phyloP scores from a whole-genome alignment of 2,113 vertebrate species.

The Syngnathoides biaculeatus region DNA sequence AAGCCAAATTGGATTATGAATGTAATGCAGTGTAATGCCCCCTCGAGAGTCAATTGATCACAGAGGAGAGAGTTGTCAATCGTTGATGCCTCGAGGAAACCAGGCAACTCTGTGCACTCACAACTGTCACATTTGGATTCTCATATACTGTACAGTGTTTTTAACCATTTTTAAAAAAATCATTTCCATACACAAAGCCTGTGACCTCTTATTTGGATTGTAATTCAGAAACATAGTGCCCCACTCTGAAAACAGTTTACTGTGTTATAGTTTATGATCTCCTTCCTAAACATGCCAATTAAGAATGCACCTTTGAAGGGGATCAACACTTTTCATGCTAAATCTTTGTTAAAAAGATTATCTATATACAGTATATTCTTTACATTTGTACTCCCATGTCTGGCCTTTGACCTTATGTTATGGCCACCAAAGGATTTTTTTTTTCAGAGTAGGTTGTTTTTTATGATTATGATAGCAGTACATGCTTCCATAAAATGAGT shows the following conservation, averaged over 20 bases:
- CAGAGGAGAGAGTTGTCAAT: slow-evolving; percentile 66
- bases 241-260: slow-evolving; percentile 26
- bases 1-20: slow-evolving; percentile 77
- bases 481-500: slow-evolving; percentile 45
- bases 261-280: slow-evolving; percentile 16
- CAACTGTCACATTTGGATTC: slow-evolving; percentile 27
- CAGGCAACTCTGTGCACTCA: slow-evolving; percentile 46
- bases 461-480: slow-evolving; percentile 42
- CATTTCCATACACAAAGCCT: not conserved
- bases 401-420: slow-evolving; percentile 48
- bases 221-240: not conserved
- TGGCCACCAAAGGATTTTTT: slow-evolving; percentile 46
- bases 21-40: slow-evolving; percentile 72
- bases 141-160: not conserved
- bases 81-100: slow-evolving; percentile 56
- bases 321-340: slow-evolving; percentile 30
- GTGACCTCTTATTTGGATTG: not conserved
- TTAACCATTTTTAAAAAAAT: not conserved
- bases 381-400: slow-evolving; percentile 34
- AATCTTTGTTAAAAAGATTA: slow-evolving; percentile 25
- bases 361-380: slow-evolving; percentile 17
- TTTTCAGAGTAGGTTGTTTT: slow-evolving; percentile 45
- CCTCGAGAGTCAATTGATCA: slow-evolving; percentile 73
- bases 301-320: slow-evolving; percentile 25
- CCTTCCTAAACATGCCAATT: slow-evolving; percentile 33